Conservation (phyloP, 2,888 invertebrate species). For the Lymantria dispar region DNA sequence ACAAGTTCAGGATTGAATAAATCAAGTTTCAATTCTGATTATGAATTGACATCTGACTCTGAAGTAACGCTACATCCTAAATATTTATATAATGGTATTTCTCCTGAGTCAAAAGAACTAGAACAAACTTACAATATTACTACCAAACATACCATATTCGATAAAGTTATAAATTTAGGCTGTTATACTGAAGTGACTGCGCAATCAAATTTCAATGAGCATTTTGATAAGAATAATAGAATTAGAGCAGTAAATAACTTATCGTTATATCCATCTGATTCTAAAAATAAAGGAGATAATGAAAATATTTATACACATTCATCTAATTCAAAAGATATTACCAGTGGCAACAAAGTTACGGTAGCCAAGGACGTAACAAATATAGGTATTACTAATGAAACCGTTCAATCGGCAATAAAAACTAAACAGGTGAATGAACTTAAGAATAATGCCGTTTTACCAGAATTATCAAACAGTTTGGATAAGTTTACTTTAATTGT, state of each 20-base stretch:
- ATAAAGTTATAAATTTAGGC: constrained; percentile 44
- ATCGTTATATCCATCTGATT: not conserved
- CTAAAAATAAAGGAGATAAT: constrained; percentile 4
- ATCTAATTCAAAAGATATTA: not conserved
- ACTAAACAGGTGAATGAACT: constrained; percentile 36
- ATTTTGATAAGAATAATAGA: not conserved
- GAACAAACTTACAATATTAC: constrained; percentile 7
- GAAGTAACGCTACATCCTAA: constrained; percentile 15
- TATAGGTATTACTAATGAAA: constrained; percentile 40
- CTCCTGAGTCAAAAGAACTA: not conserved
- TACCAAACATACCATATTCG: constrained; percentile 27
- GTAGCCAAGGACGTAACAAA: constrained; percentile 46
- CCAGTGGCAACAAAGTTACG: constrained; percentile 15
- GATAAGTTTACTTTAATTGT: constrained; percentile 49
- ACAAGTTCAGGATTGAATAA: constrained; percentile 46
- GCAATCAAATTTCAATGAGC: constrained; percentile 30
- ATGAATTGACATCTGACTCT: constrained; percentile 31
- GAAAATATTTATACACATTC: constrained; percentile 17
- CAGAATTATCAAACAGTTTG: constrained; percentile 49
- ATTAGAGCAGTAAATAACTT: no score
- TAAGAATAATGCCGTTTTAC: constrained; percentile 25
- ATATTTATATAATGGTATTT: not conserved
- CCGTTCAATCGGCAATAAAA: constrained; percentile 32
- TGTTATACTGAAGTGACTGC: constrained; percentile 38
- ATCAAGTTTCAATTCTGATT: constrained; percentile 27